phyloP scores from a whole-genome alignment of 1,140 invertebrate species.

The Zophobas morio region DNA sequence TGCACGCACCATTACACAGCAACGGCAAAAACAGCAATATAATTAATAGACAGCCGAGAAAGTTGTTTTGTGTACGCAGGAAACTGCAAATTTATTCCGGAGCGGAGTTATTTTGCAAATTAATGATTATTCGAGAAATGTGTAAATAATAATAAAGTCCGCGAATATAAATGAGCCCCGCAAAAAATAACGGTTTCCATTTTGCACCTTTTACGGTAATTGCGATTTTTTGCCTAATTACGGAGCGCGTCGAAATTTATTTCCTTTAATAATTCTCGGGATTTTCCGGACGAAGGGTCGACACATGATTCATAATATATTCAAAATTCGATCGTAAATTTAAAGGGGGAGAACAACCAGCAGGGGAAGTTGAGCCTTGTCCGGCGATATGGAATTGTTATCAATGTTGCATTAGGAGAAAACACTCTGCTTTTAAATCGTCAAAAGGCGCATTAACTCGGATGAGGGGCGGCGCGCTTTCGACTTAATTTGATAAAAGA shows the following conservation, averaged over 20 bases:
- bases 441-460: constrained; percentile 4
- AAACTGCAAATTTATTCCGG: constrained; percentile 39
- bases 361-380: neutral
- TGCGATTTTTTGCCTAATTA: constrained; percentile 13
- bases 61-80: constrained; percentile 41
- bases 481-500: constrained; percentile 22
- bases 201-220: constrained; percentile 17
- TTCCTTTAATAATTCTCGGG: constrained; percentile 12
- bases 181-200: constrained; percentile 31
- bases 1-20: constrained; percentile 28
- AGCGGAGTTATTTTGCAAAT: constrained; percentile 29
- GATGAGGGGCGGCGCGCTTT: neutral
- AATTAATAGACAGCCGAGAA: constrained; percentile 27
- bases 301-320: constrained; percentile 39
- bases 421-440: constrained; percentile 7
- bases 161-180: constrained; percentile 4
- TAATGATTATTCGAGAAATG: constrained; percentile 39
- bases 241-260: constrained; percentile 1
- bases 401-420: constrained; percentile 20
- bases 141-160: constrained; percentile 33
- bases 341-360: constrained; percentile 8
- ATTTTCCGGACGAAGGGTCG: constrained; percentile 34
- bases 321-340: constrained; percentile 37
- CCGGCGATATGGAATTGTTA: constrained; percentile 19
- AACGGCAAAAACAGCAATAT: constrained; percentile 17